Conservation (phyloP, 2,888 invertebrate species). For the Drosophila flavopinicola region DNA sequence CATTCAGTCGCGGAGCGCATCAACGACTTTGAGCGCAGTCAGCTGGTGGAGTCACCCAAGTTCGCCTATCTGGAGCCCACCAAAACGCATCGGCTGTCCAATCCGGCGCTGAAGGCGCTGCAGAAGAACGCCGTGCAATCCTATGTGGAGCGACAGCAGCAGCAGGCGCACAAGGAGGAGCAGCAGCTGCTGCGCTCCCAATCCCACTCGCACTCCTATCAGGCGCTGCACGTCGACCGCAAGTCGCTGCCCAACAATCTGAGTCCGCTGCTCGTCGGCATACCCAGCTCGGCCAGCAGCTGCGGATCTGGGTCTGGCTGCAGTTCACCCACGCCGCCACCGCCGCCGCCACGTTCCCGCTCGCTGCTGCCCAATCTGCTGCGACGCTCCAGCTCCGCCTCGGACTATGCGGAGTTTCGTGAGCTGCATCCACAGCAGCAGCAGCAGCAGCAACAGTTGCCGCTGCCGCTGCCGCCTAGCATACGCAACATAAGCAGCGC, state of each 20-base stretch:
- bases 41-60: slow-evolving; percentile 82
- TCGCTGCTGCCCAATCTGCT: slow-evolving; percentile 82
- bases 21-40: slow-evolving; percentile 87
- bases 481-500: slow-evolving; percentile 82
- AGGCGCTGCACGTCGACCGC: slow-evolving; percentile 69
- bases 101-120: slow-evolving; percentile 90
- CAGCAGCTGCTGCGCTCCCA: slow-evolving; percentile 80
- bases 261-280: slow-evolving; percentile 61
- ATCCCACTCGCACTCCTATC: slow-evolving; percentile 72
- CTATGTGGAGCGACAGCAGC: slow-evolving; percentile 91
- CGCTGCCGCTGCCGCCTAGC: slow-evolving; percentile 74
- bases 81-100: slow-evolving; percentile 89
- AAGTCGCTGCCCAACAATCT: slow-evolving; percentile 83
- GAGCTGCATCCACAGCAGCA: slow-evolving; percentile 79
- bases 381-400: slow-evolving; percentile 88
- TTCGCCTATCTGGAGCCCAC: slow-evolving; percentile 90
- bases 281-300: slow-evolving; percentile 16
- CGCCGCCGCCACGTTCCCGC: slow-evolving; percentile 83
- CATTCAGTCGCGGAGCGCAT: slow-evolving; percentile 88
- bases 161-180: slow-evolving; percentile 84
- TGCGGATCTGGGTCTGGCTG: slow-evolving; percentile 41
- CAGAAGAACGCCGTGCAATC: slow-evolving; percentile 93
- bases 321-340: slow-evolving; percentile 83
- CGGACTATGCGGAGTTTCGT: slow-evolving; percentile 87
- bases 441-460: slow-evolving; percentile 59